Evolutionary conservation across 2,888 invertebrate species (phyloP).

Genomic region (Marasmarcha lunaedactyla): DNA sequence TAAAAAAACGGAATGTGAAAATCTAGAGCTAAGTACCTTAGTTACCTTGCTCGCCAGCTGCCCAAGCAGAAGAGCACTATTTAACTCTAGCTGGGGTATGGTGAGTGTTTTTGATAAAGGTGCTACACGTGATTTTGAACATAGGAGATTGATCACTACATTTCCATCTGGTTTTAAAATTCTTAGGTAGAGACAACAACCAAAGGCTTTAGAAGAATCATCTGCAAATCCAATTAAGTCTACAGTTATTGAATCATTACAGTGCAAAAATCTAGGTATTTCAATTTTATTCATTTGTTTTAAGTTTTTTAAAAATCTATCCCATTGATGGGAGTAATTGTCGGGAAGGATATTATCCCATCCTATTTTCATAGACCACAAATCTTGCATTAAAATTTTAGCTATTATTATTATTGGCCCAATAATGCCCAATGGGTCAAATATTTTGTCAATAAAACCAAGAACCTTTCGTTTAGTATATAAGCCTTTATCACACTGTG

Average conservation of each 20-base stretch:
- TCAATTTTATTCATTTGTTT: background rate
- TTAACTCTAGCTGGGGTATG: slow-evolving; percentile 4
- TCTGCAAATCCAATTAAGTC: slow-evolving; percentile 4
- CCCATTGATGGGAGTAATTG: background rate
- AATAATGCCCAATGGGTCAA: slow-evolving; percentile 10
- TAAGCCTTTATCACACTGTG: background rate
- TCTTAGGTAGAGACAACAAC: slow-evolving; percentile 5
- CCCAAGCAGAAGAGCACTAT: slow-evolving; percentile 1
- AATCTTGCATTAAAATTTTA: slow-evolving; percentile 5
- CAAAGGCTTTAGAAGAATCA: slow-evolving; percentile 5
- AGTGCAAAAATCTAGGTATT: background rate
- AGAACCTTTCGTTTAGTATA: slow-evolving; percentile 5
- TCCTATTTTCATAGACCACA: slow-evolving; percentile 5
- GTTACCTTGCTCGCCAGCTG: background rate
- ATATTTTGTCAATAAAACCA: slow-evolving; percentile 8
- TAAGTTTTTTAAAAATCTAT: slow-evolving; percentile 1
- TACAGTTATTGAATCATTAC: background rate
- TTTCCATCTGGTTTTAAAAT: background rate
- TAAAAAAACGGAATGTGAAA: background rate
- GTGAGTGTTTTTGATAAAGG: slow-evolving; percentile 2
- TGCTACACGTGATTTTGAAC: slow-evolving; percentile 3
- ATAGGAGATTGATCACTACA: background rate
- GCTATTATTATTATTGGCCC: slow-evolving; percentile 8
- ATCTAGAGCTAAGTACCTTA: background rate
- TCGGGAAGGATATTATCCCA: slow-evolving; percentile 4